phyloP scores from a whole-genome alignment of 1,140 invertebrate genomes.

The Rhizoglyphus robini region DNA sequence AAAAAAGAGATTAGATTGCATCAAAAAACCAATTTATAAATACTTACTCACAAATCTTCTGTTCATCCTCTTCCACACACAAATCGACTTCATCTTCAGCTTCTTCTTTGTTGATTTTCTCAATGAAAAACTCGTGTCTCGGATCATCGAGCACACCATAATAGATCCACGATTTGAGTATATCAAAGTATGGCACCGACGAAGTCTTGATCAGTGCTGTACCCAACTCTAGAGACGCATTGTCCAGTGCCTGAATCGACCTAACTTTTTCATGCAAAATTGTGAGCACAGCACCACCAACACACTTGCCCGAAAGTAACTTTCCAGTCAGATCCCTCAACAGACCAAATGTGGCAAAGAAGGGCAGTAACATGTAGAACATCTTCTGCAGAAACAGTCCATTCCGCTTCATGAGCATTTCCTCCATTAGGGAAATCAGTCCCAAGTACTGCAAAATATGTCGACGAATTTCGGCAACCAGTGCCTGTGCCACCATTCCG shows the following conservation, averaged over 20 bases:
- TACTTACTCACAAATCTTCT: slow-evolving; percentile 35
- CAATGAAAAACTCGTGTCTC: slow-evolving; percentile 77
- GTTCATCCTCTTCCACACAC: background rate
- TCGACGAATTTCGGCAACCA: slow-evolving; percentile 60
- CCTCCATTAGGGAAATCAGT: slow-evolving; percentile 73
- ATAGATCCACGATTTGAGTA: slow-evolving; percentile 93
- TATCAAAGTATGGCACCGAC: slow-evolving; percentile 75
- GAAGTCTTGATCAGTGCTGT: slow-evolving; percentile 46
- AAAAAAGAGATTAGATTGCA: background rate
- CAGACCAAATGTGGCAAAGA: slow-evolving; percentile 64
- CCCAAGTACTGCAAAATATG: slow-evolving; percentile 54
- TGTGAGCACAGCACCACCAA: slow-evolving; percentile 70
- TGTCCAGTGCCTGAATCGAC: slow-evolving; percentile 50
- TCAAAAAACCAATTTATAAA: background rate
- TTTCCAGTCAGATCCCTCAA: slow-evolving; percentile 51
- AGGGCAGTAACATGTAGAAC: slow-evolving; percentile 75
- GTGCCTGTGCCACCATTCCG: slow-evolving; percentile 79
- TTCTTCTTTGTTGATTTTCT: too few relatives aligned
- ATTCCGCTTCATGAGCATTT: slow-evolving; percentile 53
- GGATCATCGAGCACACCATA: slow-evolving; percentile 84
- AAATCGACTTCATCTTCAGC: background rate
- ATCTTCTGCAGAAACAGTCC: slow-evolving; percentile 71
- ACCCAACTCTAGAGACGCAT: slow-evolving; percentile 61
- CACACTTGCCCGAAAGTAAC: slow-evolving; percentile 45
- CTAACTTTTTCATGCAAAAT: slow-evolving; percentile 68